Evolutionary conservation across 64 coral and sea anemone genomes (phyloP).

Genomic region (Actinia tenebrosa): DNA sequence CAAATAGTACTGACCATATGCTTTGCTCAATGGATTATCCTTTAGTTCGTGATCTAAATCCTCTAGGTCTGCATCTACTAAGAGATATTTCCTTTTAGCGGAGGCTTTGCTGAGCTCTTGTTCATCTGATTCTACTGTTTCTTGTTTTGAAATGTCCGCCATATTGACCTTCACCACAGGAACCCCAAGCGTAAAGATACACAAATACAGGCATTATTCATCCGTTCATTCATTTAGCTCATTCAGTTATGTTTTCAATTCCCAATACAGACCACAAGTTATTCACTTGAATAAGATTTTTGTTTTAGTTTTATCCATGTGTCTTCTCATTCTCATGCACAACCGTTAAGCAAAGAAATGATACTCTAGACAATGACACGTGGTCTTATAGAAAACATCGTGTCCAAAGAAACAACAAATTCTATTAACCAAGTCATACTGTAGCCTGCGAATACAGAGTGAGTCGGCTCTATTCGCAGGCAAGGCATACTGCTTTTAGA

Average conservation of each 20-base stretch:
- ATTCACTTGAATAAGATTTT: not conserved
- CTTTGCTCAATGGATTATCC: slow-evolving; percentile 76
- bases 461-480: too few relatives aligned
- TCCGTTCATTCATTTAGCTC: not conserved
- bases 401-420: too few relatives aligned
- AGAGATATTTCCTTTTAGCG: slow-evolving; percentile 72
- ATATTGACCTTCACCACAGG: slow-evolving; percentile 32
- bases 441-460: too few relatives aligned
- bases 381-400: too few relatives aligned
- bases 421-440: too few relatives aligned
- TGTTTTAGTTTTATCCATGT: not conserved
- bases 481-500: too few relatives aligned
- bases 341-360: too few relatives aligned
- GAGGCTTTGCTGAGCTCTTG: slow-evolving; percentile 42
- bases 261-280: too few relatives aligned
- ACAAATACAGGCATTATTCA: too few relatives aligned
- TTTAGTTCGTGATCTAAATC: slow-evolving; percentile 52
- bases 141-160: slow-evolving; percentile 34
- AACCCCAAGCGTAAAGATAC: not conserved
- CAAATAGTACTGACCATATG: slow-evolving; percentile 42
- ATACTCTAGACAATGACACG: too few relatives aligned
- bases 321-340: not conserved
- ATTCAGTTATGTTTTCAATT: too few relatives aligned
- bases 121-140: not conserved
- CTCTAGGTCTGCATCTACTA: slow-evolving; percentile 70